Conservation (phyloP, 2,888 invertebrate species). For the Herminia tarsipennalis region DNA sequence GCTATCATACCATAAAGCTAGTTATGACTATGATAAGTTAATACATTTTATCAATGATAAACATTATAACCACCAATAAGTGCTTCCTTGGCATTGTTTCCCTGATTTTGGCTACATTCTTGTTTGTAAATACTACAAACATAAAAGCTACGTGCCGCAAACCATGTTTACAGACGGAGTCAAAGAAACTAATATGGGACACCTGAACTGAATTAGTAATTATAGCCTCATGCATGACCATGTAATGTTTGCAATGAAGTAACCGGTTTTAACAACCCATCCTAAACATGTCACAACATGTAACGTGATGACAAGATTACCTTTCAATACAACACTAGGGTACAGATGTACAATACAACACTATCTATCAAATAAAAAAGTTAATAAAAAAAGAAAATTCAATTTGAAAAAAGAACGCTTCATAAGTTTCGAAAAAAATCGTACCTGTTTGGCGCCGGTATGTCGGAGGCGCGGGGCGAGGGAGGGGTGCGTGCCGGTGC, state of each 20-base stretch:
- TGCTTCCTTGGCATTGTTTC: conserved; percentile 32
- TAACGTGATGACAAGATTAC: background rate
- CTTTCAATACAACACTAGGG: background rate
- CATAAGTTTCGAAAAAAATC: conserved; percentile 12
- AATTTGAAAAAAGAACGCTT: conserved; percentile 5
- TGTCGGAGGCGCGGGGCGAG: conserved; percentile 56
- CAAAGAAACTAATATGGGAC: conserved; percentile 17
- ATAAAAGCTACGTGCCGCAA: conserved; percentile 26
- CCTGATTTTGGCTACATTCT: conserved; percentile 18
- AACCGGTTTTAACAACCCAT: conserved; percentile 9
- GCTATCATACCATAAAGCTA: no score
- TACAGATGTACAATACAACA: background rate
- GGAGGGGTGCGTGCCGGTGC: conserved; percentile 32
- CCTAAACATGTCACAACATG: conserved; percentile 12
- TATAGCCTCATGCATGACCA: conserved; percentile 7
- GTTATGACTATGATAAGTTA: conserved; percentile 8
- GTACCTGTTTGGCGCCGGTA: conserved; percentile 70
- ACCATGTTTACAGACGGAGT: conserved; percentile 18
- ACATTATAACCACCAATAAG: conserved; percentile 4
- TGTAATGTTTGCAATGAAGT: conserved; percentile 10
- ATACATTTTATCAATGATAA: conserved; percentile 14
- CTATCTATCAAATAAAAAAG: background rate
- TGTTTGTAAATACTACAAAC: conserved; percentile 25
- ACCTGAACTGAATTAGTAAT: conserved; percentile 11
- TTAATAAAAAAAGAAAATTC: background rate